Conservation (phyloP, 2,113 vertebrate genomes). For the Mirounga angustirostris region DNA sequence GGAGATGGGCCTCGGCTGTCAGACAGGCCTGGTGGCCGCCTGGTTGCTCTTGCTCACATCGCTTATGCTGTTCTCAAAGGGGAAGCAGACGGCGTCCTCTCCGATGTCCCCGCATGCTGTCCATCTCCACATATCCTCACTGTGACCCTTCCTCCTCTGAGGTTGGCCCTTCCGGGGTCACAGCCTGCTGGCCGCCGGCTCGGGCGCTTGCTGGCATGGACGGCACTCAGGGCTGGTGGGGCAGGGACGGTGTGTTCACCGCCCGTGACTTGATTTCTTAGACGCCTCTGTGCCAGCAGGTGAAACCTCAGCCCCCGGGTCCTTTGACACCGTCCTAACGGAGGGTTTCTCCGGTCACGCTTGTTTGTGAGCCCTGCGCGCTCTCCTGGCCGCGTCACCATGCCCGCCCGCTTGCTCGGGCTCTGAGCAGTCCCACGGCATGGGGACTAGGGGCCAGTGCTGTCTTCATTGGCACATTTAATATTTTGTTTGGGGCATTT, state of each 20-base stretch:
- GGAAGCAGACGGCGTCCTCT: neutral
- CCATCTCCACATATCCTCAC: too few relatives aligned
- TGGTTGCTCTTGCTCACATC: neutral
- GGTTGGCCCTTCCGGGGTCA: too few relatives aligned
- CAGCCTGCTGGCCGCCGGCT: neutral
- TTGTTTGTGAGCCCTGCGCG: rapidly evolving
- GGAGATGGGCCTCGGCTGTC: rapidly evolving
- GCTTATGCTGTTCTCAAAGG: neutral
- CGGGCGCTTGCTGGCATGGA: neutral
- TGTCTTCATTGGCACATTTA: neutral
- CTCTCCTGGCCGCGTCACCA: rapidly evolving
- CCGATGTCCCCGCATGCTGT: neutral
- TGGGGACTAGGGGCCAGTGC: rapidly evolving
- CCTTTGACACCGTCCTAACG: neutral
- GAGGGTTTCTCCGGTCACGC: rapidly evolving
- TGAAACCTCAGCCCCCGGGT: rapidly evolving
- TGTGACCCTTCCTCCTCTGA: neutral
- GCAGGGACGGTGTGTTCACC: too few relatives aligned
- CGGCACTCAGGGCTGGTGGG: neutral
- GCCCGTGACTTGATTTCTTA: neutral
- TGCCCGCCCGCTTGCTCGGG: rapidly evolving
- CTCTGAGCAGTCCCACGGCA: neutral
- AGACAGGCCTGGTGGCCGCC: neutral
- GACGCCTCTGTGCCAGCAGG: rapidly evolving
- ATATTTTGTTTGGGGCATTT: neutral